Evolutionary conservation across 2,888 invertebrate genomes (phyloP).

Genomic region (Xestia rhomboidea): DNA sequence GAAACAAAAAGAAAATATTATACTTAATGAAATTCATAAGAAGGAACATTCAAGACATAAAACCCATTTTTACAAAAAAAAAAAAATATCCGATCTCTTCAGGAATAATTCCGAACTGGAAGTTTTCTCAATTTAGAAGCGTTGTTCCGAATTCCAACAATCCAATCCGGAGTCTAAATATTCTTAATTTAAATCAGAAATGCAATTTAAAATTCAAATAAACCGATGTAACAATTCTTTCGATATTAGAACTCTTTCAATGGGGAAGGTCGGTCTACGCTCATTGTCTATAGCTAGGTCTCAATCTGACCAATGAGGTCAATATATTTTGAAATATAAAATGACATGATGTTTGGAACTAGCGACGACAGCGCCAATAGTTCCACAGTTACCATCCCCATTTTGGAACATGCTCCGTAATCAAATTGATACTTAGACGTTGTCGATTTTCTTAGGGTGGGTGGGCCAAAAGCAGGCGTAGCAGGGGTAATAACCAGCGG

Average conservation of each 20-base stretch:
- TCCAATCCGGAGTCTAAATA: slow-evolving; percentile 41
- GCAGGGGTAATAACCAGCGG: slow-evolving; percentile 83
- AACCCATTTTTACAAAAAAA: slow-evolving; percentile 56
- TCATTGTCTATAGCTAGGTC: not conserved
- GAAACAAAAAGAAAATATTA: slow-evolving; percentile 57
- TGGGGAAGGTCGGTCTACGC: not conserved
- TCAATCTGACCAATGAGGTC: slow-evolving; percentile 3
- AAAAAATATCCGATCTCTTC: slow-evolving; percentile 62
- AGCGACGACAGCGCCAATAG: not conserved
- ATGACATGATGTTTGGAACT: not conserved
- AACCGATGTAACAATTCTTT: slow-evolving; percentile 59
- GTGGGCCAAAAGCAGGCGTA: slow-evolving; percentile 85
- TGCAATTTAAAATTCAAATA: slow-evolving; percentile 66
- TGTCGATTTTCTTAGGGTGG: slow-evolving; percentile 80
- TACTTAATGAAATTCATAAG: slow-evolving; percentile 70
- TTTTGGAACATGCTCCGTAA: slow-evolving; percentile 50
- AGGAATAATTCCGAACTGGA: slow-evolving; percentile 55
- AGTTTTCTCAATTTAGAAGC: slow-evolving; percentile 46
- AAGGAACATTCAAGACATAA: slow-evolving; percentile 69
- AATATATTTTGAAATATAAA: not conserved
- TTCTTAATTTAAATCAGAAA: slow-evolving; percentile 68
- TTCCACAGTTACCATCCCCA: slow-evolving; percentile 1
- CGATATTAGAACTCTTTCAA: slow-evolving; percentile 61
- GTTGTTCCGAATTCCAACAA: slow-evolving; percentile 44
- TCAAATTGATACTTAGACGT: slow-evolving; percentile 77